phyloP scores from a whole-genome alignment of 2,797 vertebrate genomes.

The Halcyon smyrnensis region DNA sequence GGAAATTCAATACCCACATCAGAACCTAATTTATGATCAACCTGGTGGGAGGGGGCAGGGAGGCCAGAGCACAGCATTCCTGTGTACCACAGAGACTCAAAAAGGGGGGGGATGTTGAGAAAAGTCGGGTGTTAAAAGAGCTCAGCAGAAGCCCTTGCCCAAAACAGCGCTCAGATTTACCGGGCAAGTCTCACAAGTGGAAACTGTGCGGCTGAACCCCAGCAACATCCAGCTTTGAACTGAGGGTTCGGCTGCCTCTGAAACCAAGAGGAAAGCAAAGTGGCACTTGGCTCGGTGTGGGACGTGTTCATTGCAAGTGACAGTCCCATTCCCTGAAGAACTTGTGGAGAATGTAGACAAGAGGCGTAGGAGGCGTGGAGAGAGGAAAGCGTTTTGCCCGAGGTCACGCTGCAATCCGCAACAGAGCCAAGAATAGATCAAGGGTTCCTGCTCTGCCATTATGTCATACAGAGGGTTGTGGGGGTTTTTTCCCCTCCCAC shows the following conservation, averaged over 20 bases:
- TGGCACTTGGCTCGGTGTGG: fast-evolving
- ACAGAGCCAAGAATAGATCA: slow-evolving; percentile 17
- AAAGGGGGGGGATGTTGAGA: not conserved
- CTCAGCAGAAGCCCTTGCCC: not conserved
- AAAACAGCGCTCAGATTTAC: fast-evolving
- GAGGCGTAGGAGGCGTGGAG: not conserved
- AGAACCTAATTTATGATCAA: slow-evolving; percentile 71
- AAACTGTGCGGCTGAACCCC: not conserved
- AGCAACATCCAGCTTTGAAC: not conserved
- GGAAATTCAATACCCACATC: slow-evolving; percentile 66
- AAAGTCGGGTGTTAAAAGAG: not conserved
- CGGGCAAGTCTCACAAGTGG: not conserved
- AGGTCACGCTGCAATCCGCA: not conserved
- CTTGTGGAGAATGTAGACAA: fast-evolving
- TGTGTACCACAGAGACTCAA: too few relatives aligned
- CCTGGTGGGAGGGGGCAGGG: slow-evolving; percentile 14
- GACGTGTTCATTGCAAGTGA: not conserved
- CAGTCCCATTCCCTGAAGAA: not conserved
- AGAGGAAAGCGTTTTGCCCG: not conserved
- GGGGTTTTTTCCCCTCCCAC: not conserved
- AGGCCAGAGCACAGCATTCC: not conserved
- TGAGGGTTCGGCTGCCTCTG: fast-evolving
- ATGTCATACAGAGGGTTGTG: not conserved
- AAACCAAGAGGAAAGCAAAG: not conserved
- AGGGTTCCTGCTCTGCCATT: not conserved